Evolutionary conservation across 2,113 vertebrate species (phyloP).

Genomic region (Rhadina sibilatrix): DNA sequence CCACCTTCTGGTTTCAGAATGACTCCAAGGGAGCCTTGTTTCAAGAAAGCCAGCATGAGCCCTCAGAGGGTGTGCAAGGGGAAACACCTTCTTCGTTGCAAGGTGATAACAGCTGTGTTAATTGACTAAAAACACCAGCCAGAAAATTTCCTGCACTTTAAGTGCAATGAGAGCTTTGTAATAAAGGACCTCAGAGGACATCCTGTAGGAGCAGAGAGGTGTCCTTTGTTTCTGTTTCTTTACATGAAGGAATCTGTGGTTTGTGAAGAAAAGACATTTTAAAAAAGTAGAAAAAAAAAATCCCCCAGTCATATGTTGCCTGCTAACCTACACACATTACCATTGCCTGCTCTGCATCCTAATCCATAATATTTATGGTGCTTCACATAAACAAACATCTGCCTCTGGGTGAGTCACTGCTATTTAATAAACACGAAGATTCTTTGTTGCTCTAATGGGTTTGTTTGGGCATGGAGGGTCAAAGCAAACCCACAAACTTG

Average conservation of each 20-base stretch:
- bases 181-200: not conserved
- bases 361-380: slow-evolving; percentile 21
- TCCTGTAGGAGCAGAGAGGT: not conserved
- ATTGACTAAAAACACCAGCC: not conserved
- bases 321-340: not conserved
- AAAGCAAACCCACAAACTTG: not conserved
- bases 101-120: not conserved
- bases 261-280: not conserved
- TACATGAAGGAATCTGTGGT: not conserved
- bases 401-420: slow-evolving; percentile 8
- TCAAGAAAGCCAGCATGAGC: not conserved
- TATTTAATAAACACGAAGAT: slow-evolving; percentile 35
- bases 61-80: not conserved
- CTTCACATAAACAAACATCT: slow-evolving; percentile 39
- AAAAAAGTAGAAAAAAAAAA: not conserved
- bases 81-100: slow-evolving; percentile 37
- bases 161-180: not conserved
- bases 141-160: slow-evolving; percentile 7
- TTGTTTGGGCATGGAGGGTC: not conserved
- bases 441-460: not conserved
- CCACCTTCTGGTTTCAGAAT: not conserved
- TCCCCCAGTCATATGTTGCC: not conserved
- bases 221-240: slow-evolving; percentile 22
- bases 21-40: not conserved
- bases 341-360: not conserved